These are phyloP conservation scores for Lithobates sylvaticus DNA, from an alignment of 2,797 vertebrate genomes.

Conservation along the genomic window DNA sequence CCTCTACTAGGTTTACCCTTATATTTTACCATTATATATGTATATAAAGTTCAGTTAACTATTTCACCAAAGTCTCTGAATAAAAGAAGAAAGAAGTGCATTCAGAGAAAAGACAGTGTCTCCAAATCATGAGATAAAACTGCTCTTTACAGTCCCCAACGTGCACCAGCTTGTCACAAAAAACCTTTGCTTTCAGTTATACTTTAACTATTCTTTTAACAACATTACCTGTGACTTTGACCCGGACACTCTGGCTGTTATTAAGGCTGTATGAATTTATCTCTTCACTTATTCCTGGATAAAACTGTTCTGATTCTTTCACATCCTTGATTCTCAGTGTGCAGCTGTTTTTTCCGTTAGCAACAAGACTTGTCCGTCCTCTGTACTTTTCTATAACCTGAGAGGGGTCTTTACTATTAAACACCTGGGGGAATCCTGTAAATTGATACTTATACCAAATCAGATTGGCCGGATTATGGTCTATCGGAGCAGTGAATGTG, in stretches of 20 bases:
- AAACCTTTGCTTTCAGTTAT: too few species aligned
- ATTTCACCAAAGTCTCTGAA: too few species aligned
- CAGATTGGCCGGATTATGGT: not conserved
- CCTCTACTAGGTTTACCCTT: too few species aligned
- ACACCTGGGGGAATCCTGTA: not conserved
- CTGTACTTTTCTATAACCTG: not conserved
- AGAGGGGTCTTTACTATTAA: not conserved
- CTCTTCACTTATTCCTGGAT: not conserved
- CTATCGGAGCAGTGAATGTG: not conserved
- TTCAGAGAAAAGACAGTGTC: too few species aligned
- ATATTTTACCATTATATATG: too few species aligned
- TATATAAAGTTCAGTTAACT: too few species aligned
- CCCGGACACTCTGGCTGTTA: not conserved
- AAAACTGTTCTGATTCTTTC: not conserved
- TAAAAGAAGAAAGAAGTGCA: too few species aligned
- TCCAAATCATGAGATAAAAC: too few species aligned
- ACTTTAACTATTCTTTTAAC: too few species aligned
- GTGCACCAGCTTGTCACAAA: too few species aligned
- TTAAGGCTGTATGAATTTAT: not conserved
- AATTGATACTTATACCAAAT: constrained; percentile 12
- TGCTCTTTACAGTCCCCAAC: too few species aligned
- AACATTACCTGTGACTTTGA: constrained; percentile 19
- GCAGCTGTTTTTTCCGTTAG: constrained; percentile 14
- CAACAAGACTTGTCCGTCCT: not conserved
- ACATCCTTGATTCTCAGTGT: constrained; percentile 22